Percentiles rank a stretch among this genome's conserved stretches.
phyloP scores from a whole-genome alignment of 2,113 vertebrate species.

The Raja brachyura region DNA sequence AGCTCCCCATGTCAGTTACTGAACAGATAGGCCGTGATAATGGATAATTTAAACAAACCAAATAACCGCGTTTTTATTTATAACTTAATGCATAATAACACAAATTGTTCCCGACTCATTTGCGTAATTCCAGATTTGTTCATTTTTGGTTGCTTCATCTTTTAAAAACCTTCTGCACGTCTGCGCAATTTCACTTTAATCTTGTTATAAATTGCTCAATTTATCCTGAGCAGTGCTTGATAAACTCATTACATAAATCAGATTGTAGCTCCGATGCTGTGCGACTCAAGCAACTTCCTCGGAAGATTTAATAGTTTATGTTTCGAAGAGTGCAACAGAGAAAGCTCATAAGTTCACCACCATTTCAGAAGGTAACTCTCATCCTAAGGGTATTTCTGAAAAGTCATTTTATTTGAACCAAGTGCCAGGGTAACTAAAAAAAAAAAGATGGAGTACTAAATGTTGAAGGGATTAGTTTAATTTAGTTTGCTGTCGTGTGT shows the following conservation, averaged over 20 bases:
- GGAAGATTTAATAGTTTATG: background rate
- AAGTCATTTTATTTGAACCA: background rate
- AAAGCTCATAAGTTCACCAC: background rate
- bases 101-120: background rate
- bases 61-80: background rate
- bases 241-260: background rate
- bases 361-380: background rate
- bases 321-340: background rate
- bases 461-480: background rate
- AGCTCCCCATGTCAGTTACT: background rate
- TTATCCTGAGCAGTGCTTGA: background rate
- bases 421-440: background rate
- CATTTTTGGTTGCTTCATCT: background rate
- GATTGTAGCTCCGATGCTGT: background rate
- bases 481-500: too few relatives aligned
- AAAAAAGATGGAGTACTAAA: background rate
- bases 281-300: background rate
- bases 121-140: background rate
- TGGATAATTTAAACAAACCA: constrained; percentile 1
- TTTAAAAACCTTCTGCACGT: background rate
- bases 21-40: background rate
- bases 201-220: background rate
- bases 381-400: background rate
- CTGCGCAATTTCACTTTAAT: background rate
- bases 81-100: background rate